phyloP scores from a whole-genome alignment of 2,113 vertebrate genomes.

The Beaufortia kweichowensis region DNA sequence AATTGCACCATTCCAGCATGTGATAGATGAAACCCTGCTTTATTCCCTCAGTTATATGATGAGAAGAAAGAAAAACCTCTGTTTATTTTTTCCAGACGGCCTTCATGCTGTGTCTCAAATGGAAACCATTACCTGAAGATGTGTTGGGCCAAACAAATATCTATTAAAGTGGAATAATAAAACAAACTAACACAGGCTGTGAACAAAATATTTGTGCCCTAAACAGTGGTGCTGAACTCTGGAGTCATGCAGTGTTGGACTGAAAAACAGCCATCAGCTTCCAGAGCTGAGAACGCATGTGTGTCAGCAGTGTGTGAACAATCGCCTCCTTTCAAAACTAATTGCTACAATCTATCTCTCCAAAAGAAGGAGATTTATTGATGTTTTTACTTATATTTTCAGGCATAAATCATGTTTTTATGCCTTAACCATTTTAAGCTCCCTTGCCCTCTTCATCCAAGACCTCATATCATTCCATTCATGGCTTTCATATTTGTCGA shows the following conservation, averaged over 20 bases:
- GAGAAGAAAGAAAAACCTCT: constrained; percentile 43
- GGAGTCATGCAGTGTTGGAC: constrained; percentile 29
- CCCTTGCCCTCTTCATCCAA: constrained; percentile 9
- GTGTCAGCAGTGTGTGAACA: constrained; percentile 43
- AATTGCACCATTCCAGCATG: constrained; percentile 54
- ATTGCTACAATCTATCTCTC: constrained; percentile 55
- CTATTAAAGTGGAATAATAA: constrained; percentile 52
- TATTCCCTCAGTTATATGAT: constrained; percentile 38
- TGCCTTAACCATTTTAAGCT: constrained; percentile 33
- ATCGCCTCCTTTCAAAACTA: constrained; percentile 51
- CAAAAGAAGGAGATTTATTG: constrained; percentile 55
- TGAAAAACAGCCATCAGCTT: constrained; percentile 30
- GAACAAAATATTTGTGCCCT: constrained; percentile 50
- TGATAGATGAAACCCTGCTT: constrained; percentile 47
- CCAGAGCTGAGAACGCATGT: constrained; percentile 25
- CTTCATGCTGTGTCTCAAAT: constrained; percentile 50
- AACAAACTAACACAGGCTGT: constrained; percentile 48
- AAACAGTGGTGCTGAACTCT: constrained; percentile 40
- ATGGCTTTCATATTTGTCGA: constrained; percentile 56
- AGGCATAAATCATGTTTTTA: constrained; percentile 56
- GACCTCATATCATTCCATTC: constrained; percentile 46
- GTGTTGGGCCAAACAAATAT: constrained; percentile 55
- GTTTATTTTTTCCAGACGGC: constrained; percentile 54
- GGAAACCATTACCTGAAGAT: constrained; percentile 53
- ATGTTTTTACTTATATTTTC: constrained; percentile 54